Percentiles rank a stretch among this genome's conserved stretches.
phyloP scores from a whole-genome alignment of 2,888 invertebrate species.

The Bhutanitis thaidina region DNA sequence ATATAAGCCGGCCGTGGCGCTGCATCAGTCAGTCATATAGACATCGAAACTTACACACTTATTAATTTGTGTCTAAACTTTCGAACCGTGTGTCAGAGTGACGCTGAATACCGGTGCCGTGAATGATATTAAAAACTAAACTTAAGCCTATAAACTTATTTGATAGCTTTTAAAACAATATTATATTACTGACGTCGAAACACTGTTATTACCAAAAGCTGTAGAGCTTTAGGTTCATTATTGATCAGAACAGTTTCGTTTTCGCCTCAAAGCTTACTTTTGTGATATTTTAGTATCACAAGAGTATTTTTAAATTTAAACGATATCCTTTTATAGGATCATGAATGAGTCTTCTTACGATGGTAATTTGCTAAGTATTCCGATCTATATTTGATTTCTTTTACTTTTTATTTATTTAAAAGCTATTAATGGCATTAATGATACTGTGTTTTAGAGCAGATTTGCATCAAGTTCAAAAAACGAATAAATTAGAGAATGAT shows the following conservation, averaged over 20 bases:
- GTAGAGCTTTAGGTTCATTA: neutral
- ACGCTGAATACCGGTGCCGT: neutral
- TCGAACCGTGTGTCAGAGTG: neutral
- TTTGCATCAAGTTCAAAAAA: no score
- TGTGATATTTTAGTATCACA: neutral
- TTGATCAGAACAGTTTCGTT: neutral
- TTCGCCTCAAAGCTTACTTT: neutral
- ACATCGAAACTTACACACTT: no score
- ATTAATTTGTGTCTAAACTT: neutral
- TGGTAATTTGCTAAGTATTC: neutral
- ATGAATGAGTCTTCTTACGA: neutral
- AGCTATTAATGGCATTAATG: no score
- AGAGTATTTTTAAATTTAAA: neutral
- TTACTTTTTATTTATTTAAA: no score
- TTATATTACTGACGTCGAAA: neutral
- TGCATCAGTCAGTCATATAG: no score
- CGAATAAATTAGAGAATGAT: no score
- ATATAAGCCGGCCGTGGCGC: no score
- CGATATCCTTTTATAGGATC: neutral
- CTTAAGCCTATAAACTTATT: neutral
- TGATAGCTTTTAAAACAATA: neutral
- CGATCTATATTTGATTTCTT: neutral
- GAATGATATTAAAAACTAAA: conserved; percentile 1
- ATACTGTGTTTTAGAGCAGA: no score
- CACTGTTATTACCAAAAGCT: neutral